phyloP scores from a whole-genome alignment of 2,888 invertebrate species.

The Spialia ferax region DNA sequence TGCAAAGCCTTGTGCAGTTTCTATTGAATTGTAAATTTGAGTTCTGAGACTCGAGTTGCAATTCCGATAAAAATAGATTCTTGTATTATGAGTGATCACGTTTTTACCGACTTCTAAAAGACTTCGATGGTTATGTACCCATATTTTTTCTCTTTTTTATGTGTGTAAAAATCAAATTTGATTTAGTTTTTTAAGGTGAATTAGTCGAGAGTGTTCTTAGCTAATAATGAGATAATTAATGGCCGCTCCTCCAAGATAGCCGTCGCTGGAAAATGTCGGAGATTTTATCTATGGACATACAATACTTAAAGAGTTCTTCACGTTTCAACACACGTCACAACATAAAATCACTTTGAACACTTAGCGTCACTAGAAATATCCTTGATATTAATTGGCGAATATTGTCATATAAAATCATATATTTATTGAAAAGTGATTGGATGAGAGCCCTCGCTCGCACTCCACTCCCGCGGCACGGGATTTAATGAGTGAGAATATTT shows the following conservation, averaged over 20 bases:
- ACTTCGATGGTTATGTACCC: too few relatives aligned
- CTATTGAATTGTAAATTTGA: conserved; percentile 84
- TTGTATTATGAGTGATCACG: conserved; percentile 17
- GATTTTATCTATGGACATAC: too few relatives aligned
- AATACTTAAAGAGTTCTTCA: too few relatives aligned
- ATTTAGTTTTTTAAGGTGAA: too few relatives aligned
- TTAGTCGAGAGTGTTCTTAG: too few relatives aligned
- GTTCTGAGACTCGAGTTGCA: conserved; percentile 73
- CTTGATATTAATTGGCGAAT: conserved; percentile 6
- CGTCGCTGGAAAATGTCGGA: too few relatives aligned
- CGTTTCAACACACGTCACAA: too few relatives aligned
- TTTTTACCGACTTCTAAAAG: too few relatives aligned
- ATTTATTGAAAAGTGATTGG: conserved; percentile 72
- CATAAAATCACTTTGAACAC: background rate
- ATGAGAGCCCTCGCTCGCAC: conserved; percentile 67
- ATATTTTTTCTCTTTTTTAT: too few relatives aligned
- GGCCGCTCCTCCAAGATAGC: too few relatives aligned
- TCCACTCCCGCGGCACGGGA: conserved; percentile 69
- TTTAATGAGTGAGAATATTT: conserved; percentile 83
- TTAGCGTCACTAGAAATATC: background rate
- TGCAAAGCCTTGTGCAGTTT: conserved; percentile 83
- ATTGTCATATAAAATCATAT: conserved; percentile 49
- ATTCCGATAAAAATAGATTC: conserved; percentile 60
- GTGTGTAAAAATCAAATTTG: too few relatives aligned
- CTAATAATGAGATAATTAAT: too few relatives aligned